Evolutionary conservation across 2,797 vertebrate species (phyloP).

Genomic region (Ambastaia sidthimunki): DNA sequence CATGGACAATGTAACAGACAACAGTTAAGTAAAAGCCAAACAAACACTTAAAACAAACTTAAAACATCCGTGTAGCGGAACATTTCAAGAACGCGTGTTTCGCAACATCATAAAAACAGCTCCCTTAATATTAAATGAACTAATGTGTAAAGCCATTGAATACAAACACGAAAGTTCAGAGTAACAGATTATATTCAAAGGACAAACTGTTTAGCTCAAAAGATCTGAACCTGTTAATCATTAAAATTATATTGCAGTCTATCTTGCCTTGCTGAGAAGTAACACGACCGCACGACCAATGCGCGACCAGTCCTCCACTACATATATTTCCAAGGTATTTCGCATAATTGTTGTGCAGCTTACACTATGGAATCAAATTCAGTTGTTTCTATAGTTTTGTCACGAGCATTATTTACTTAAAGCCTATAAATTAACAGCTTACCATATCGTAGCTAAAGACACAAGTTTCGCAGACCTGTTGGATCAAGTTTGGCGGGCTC

Average conservation of each 20-base stretch:
- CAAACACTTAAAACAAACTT: background rate
- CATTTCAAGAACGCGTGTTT: background rate
- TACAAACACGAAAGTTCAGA: conserved; percentile 8
- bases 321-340: background rate
- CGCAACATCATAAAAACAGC: background rate
- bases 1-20: background rate
- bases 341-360: background rate
- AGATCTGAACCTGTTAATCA: conserved; percentile 26
- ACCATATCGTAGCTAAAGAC: background rate
- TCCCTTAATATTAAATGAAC: background rate
- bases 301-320: background rate
- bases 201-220: background rate
- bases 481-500: conserved; percentile 32
- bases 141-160: conserved; percentile 16
- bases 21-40: background rate
- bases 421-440: background rate
- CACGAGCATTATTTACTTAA: background rate
- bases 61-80: background rate
- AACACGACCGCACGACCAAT: conserved; percentile 20
- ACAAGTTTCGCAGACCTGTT: conserved; percentile 37
- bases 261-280: conserved; percentile 7
- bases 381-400: too few species aligned
- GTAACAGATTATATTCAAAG: background rate
- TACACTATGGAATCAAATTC: background rate
- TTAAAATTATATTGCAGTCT: conserved; percentile 18